These are phyloP conservation scores for Phrynosoma platyrhinos DNA, from an alignment of 2,113 vertebrate species.

Conservation along the genomic window DNA sequence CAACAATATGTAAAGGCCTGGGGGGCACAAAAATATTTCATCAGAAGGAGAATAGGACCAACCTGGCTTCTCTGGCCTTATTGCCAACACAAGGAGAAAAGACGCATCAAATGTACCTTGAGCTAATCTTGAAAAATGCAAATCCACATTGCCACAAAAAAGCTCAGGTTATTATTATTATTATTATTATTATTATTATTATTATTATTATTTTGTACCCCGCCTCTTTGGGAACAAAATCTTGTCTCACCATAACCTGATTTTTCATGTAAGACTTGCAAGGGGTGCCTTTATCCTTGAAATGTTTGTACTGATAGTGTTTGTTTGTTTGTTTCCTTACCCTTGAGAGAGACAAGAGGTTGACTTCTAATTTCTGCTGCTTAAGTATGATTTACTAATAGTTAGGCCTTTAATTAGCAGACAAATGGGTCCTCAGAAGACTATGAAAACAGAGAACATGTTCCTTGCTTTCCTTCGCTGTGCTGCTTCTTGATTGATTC, in stretches of 20 bases:
- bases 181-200: no score
- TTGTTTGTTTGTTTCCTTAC: neutral
- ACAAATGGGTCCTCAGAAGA: neutral
- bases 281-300: neutral
- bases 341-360: neutral
- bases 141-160: no score
- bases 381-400: neutral
- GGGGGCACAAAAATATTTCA: no score
- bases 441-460: neutral
- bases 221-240: neutral
- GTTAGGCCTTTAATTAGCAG: neutral
- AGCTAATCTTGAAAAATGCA: no score
- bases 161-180: no score
- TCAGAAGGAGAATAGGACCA: no score
- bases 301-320: neutral
- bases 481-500: slow-evolving; percentile 70
- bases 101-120: no score
- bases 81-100: no score
- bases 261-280: neutral
- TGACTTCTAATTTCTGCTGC: neutral
- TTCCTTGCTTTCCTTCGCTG: neutral
- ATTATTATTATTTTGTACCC: no score
- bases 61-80: no score
- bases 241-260: neutral
- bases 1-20: no score